A percentile compares a stretch with the other conserved stretches of the same genome.
These are phyloP conservation scores for Lineus longissimus DNA, from an alignment of 1,140 invertebrate genomes.

Conservation along the genomic window DNA sequence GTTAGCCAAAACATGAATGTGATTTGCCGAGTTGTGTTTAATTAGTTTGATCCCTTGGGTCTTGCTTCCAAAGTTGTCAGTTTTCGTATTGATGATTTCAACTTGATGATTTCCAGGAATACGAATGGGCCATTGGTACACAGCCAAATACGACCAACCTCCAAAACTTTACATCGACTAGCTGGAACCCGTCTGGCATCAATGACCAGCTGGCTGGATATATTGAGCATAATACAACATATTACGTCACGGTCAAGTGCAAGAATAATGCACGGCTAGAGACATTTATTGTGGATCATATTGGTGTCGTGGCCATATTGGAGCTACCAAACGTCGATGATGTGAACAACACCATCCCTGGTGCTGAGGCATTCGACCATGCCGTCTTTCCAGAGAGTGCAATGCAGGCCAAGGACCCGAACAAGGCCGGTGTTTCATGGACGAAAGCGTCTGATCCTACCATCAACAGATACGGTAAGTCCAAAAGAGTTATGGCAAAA, in stretches of 20 bases:
- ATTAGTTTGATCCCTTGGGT: no score
- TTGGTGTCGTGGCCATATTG: slow-evolving; percentile 19
- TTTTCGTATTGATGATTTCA: no score
- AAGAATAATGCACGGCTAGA: slow-evolving; percentile 21
- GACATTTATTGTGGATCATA: slow-evolving; percentile 13
- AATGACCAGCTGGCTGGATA: slow-evolving; percentile 21
- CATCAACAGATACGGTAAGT: slow-evolving; percentile 22
- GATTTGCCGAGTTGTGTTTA: no score
- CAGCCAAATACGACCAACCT: slow-evolving; percentile 20
- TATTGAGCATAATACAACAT: slow-evolving; percentile 21
- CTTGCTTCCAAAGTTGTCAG: no score
- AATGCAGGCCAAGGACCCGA: slow-evolving; percentile 7
- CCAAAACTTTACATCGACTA: slow-evolving; percentile 21
- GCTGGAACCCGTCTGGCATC: slow-evolving; percentile 17
- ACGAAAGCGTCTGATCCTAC: slow-evolving; percentile 10
- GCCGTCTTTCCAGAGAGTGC: slow-evolving; percentile 15
- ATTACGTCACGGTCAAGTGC: slow-evolving; percentile 28
- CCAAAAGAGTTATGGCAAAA: no score
- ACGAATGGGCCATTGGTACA: slow-evolving; percentile 29
- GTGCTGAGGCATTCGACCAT: slow-evolving; percentile 10
- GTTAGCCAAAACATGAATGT: no score
- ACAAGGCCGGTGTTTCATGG: slow-evolving; percentile 13
- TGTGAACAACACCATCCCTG: slow-evolving; percentile 13
- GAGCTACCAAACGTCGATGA: slow-evolving; percentile 13
- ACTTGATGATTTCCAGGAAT: slow-evolving; percentile 29